A percentile compares a stretch with the other conserved stretches of the same genome.
Conservation (phyloP, 1,140 invertebrate species). For the Nixonia krombeini region DNA sequence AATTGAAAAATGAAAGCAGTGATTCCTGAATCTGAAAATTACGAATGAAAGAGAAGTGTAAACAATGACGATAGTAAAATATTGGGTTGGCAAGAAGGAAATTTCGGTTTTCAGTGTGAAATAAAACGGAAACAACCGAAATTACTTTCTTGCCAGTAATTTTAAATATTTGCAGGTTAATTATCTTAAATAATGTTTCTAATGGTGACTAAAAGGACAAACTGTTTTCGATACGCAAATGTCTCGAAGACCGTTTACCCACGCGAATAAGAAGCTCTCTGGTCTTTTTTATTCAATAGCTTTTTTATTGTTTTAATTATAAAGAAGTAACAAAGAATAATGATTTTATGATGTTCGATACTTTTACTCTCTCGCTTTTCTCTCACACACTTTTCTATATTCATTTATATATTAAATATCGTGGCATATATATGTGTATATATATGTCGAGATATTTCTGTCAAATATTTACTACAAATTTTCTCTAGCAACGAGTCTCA, state of each 20-base stretch:
- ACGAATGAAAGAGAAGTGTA: too few relatives aligned
- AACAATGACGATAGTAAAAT: too few relatives aligned
- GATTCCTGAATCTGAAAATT: too few relatives aligned
- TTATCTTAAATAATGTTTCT: neutral
- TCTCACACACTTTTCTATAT: constrained; percentile 46
- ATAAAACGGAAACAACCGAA: too few relatives aligned
- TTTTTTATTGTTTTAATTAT: constrained; percentile 72
- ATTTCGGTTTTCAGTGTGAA: too few relatives aligned
- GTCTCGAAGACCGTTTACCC: constrained; percentile 8
- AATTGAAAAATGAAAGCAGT: too few relatives aligned
- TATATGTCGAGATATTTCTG: constrained; percentile 42
- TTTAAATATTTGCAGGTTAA: too few relatives aligned
- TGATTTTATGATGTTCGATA: constrained; percentile 70
- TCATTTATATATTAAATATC: constrained; percentile 64
- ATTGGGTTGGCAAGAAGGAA: too few relatives aligned
- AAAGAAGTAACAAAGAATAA: constrained; percentile 72
- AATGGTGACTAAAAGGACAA: constrained; percentile 18
- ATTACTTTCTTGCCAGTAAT: too few relatives aligned
- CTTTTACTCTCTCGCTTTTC: constrained; percentile 56
- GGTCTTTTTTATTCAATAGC: constrained; percentile 65
- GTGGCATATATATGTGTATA: constrained; percentile 61
- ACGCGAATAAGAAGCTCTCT: constrained; percentile 50
- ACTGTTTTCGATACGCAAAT: constrained; percentile 15
- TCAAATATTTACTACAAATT: constrained; percentile 7
- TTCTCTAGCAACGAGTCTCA: constrained; percentile 26